Conservation (phyloP, 2,888 invertebrate genomes). For the Encarsia formosa region DNA sequence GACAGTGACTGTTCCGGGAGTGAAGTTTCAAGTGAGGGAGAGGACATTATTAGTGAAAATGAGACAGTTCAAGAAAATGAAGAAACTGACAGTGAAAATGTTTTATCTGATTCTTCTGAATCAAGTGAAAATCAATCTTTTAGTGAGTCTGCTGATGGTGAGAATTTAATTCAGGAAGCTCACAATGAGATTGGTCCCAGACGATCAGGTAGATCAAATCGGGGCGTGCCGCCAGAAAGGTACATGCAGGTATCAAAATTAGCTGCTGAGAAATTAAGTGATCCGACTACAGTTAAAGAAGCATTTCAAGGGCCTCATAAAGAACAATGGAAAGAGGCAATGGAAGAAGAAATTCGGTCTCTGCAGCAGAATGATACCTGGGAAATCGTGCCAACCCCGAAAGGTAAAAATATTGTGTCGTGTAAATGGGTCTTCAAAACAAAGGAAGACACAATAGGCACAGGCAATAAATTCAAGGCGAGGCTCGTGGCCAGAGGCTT, state of each 20-base stretch:
- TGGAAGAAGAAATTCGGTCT: background rate
- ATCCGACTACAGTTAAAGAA: background rate
- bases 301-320: background rate
- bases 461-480: constrained; percentile 28
- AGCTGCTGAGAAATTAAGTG: background rate
- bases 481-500: constrained; percentile 18
- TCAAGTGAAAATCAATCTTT: too few relatives aligned
- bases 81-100: too few relatives aligned
- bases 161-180: too few relatives aligned
- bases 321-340: background rate
- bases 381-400: background rate
- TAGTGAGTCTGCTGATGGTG: too few relatives aligned
- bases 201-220: background rate
- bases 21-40: too few relatives aligned
- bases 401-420: background rate
- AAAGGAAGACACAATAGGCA: constrained; percentile 18
- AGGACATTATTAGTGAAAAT: too few relatives aligned
- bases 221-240: background rate
- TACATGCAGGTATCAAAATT: background rate
- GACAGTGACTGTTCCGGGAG: too few relatives aligned
- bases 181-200: too few relatives aligned
- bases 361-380: background rate
- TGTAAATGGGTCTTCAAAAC: constrained; percentile 33
- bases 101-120: too few relatives aligned
- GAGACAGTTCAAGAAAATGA: too few relatives aligned